Evolutionary conservation across 2,797 vertebrate genomes (phyloP).

Genomic region (Phylloscopus collybita): DNA sequence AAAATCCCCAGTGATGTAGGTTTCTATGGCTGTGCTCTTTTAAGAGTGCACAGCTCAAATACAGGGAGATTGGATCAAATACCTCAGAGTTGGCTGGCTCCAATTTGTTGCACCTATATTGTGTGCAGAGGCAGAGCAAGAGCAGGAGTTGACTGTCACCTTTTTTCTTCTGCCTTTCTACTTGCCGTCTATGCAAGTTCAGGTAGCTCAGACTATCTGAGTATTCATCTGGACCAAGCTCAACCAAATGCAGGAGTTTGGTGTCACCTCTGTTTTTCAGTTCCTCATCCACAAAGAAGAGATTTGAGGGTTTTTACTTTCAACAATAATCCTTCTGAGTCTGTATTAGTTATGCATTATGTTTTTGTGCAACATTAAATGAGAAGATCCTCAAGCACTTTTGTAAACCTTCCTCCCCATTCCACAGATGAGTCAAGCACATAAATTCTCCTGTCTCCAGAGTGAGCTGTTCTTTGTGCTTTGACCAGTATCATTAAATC

Average conservation of each 20-base stretch:
- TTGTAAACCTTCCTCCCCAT: neutral
- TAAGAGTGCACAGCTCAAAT: accelerated
- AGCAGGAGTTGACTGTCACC: neutral
- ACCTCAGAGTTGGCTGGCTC: neutral
- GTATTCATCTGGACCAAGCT: neutral
- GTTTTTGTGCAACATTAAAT: neutral
- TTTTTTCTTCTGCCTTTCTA: neutral
- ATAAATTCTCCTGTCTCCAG: neutral
- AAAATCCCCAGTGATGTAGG: neutral
- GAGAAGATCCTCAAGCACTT: neutral
- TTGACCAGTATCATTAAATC: neutral
- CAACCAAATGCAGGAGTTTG: neutral
- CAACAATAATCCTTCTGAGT: neutral
- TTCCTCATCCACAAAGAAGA: neutral
- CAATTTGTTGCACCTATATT: neutral
- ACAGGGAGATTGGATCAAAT: neutral
- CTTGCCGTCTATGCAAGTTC: neutral
- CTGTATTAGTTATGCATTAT: neutral
- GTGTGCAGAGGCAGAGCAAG: neutral
- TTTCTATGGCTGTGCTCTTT: neutral
- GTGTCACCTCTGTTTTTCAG: neutral
- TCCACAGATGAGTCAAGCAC: neutral
- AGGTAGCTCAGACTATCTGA: neutral
- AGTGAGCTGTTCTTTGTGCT: neutral
- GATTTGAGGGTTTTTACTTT: neutral